Conservation (phyloP, 2,888 invertebrate species). For the Homarus gammarus region DNA sequence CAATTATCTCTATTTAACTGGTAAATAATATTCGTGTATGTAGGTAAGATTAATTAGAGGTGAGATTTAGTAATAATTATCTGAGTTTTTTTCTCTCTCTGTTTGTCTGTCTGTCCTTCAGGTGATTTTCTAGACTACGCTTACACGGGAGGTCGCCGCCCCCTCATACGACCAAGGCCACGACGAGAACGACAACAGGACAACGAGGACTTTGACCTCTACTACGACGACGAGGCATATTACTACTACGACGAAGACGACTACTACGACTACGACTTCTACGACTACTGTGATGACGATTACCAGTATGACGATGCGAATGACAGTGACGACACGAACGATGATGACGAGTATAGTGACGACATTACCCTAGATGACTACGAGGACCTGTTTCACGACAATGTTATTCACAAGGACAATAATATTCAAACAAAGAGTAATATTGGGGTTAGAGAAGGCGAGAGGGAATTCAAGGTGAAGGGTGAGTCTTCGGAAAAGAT, state of each 20-base stretch:
- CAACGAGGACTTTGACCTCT: conserved; percentile 15
- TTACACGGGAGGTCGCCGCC: conserved; percentile 59
- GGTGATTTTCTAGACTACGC: conserved; percentile 68
- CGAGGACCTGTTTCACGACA: conserved; percentile 52
- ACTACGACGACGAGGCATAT: conserved; percentile 38
- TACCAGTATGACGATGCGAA: conserved; percentile 20
- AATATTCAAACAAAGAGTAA: conserved; percentile 25
- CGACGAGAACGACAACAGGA: conserved; percentile 17
- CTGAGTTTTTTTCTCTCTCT: background rate
- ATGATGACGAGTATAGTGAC: conserved; percentile 7
- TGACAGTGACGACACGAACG: conserved; percentile 24
- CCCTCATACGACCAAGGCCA: conserved; percentile 18
- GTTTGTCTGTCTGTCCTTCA: background rate
- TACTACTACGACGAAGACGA: conserved; percentile 31
- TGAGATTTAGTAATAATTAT: background rate
- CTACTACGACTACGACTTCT: conserved; percentile 39
- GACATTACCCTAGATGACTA: background rate
- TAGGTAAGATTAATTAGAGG: too few relatives aligned
- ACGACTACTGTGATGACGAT: conserved; percentile 22
- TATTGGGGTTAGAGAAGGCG: background rate
- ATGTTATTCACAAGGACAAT: conserved; percentile 57
- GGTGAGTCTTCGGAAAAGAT: too few relatives aligned
- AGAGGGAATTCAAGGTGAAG: conserved; percentile 29
- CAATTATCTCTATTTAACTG: background rate
- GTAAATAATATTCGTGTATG: background rate